Percentiles rank a stretch among this genome's conserved stretches.
These are phyloP conservation scores for Acanthosepion esculentum DNA, from an alignment of 2,888 invertebrate genomes.

Conservation along the genomic window DNA sequence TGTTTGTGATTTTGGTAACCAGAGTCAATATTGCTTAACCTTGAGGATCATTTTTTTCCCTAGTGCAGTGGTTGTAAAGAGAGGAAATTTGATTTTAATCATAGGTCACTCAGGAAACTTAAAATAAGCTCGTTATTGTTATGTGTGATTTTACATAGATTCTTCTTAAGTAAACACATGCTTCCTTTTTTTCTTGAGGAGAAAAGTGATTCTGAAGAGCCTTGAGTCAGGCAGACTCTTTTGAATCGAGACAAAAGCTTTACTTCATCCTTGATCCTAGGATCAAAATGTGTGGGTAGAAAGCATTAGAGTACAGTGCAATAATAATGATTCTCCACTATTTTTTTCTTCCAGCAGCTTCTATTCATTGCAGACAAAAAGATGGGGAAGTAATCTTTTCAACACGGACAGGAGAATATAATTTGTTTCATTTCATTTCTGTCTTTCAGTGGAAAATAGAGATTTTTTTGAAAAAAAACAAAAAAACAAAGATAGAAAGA, in stretches of 20 bases:
- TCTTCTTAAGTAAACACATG: background rate
- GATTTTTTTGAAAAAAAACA: background rate
- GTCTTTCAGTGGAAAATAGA: background rate
- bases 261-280: background rate
- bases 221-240: background rate
- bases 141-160: background rate
- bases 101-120: constrained; percentile 2
- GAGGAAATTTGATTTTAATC: constrained; percentile 33
- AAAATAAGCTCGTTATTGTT: background rate
- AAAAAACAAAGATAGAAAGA: background rate
- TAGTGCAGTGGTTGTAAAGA: background rate
- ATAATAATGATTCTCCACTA: background rate
- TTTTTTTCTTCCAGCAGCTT: background rate
- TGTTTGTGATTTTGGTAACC: background rate
- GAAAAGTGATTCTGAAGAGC: background rate
- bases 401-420: background rate
- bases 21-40: background rate
- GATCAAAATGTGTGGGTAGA: constrained; percentile 14
- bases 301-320: background rate
- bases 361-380: background rate
- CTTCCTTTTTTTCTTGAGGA: background rate
- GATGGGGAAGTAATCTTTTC: background rate
- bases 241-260: background rate
- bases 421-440: constrained; percentile 18
- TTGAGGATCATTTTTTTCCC: background rate